These are phyloP conservation scores for Podarcis lilfordi DNA, from an alignment of 2,797 vertebrate genomes.

Conservation along the genomic window DNA sequence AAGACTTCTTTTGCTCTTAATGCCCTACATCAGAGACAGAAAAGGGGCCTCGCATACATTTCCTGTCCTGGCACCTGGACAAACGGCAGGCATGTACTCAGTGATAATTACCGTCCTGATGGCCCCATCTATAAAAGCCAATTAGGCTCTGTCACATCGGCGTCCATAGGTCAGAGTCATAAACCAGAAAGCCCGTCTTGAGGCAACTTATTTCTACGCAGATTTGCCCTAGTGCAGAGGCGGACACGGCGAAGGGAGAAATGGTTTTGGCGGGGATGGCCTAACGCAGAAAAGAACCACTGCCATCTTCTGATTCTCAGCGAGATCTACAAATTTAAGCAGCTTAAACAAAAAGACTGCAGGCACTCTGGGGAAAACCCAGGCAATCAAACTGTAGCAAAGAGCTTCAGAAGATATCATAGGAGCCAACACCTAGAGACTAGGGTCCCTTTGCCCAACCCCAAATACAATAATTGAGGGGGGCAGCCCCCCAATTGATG, in stretches of 20 bases:
- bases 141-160: conserved; percentile 20
- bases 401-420: too few species aligned
- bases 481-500: too few species aligned
- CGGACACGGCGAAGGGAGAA: conserved; percentile 60
- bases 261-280: conserved; percentile 46
- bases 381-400: conserved; percentile 17
- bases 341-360: conserved; percentile 33
- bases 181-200: conserved; percentile 25
- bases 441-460: too few species aligned
- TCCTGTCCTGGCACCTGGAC: conserved; percentile 42
- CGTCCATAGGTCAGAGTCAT: conserved; percentile 39
- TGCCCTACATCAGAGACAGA: conserved; percentile 23
- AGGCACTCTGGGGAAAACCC: conserved; percentile 51
- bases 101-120: conserved; percentile 29
- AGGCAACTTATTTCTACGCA: conserved; percentile 22
- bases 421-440: too few species aligned
- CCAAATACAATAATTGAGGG: too few species aligned
- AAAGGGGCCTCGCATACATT: conserved; percentile 22
- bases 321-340: conserved; percentile 74
- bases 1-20: conserved; percentile 17
- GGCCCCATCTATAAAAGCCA: conserved; percentile 43
- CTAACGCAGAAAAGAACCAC: conserved; percentile 73
- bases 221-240: conserved; percentile 8
- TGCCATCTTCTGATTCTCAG: conserved; percentile 74
- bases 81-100: conserved; percentile 19